Conservation (phyloP, 2,113 vertebrate species). For the Sceloporus undulatus region DNA sequence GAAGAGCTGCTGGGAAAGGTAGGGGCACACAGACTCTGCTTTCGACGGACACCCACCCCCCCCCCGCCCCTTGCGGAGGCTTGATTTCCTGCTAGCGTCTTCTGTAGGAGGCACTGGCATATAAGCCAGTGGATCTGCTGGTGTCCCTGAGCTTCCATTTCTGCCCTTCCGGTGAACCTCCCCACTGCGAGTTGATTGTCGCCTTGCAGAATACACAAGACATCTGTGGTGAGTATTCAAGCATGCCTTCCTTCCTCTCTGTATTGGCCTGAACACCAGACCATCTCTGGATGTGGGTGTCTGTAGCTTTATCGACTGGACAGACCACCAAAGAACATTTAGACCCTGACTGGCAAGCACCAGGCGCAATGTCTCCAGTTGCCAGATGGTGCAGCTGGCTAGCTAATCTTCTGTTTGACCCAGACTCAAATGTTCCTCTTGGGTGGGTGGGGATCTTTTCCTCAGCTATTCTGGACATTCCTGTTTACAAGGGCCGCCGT, state of each 20-base stretch:
- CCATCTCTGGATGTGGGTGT: background rate
- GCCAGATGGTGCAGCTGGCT: background rate
- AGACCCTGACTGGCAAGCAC: background rate
- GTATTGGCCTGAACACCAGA: too few species aligned
- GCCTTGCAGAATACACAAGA: slow-evolving; percentile 83
- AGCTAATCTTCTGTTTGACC: too few species aligned
- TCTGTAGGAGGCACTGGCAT: background rate
- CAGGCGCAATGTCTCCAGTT: background rate
- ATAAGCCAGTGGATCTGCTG: too few species aligned
- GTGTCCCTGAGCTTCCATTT: accelerated
- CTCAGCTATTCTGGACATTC: slow-evolving; percentile 90
- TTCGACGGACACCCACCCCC: too few species aligned
- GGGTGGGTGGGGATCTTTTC: background rate
- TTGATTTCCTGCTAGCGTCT: background rate
- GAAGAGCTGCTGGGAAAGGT: slow-evolving; percentile 93
- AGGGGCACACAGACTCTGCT: background rate
- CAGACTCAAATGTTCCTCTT: background rate
- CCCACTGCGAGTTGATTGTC: slow-evolving; percentile 85
- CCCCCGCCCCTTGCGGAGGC: too few species aligned
- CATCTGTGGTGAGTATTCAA: slow-evolving; percentile 83
- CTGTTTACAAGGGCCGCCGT: slow-evolving; percentile 85
- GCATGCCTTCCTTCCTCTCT: too few species aligned
- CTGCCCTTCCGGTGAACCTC: slow-evolving; percentile 79
- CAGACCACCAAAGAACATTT: too few species aligned
- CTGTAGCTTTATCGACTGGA: background rate